Evolutionary conservation across 1,140 invertebrate genomes (phyloP), one percentile per base, ranked within the genome.

Genomic region (Listronotus oregonensis): DNA sequence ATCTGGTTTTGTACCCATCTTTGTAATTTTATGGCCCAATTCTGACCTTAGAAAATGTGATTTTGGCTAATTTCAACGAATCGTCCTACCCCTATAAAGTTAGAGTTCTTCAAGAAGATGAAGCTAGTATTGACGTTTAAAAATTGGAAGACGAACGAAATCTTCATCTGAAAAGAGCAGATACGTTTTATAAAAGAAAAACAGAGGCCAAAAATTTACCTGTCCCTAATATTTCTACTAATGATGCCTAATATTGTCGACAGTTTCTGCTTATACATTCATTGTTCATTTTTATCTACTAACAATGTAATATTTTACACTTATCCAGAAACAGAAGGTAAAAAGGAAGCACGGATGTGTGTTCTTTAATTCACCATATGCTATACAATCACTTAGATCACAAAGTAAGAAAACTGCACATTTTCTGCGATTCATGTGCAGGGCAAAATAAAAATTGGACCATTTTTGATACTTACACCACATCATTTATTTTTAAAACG

Each of bases 181-280:
- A 46, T 46, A 14, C 14, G 8, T 12, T 46, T 9, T 46, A 46
- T 9, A 46, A 46, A 46, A 46, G 14, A 46, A 46, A n/a, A n/a
- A n/a, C n/a, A n/a, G n/a, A n/a, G 32, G 32, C 32, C 39, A 71
- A 71, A 65, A 74, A 73, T 55, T 47, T 74, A 32, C 49, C 60
- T 9, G 21, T 56, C 10, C 71, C 69, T 17, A 74, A 73, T 52
- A 71, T 71, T 17, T 10, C 68, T n/a, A 74, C 70, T 10, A 75
- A 73, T 46, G 71, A 74, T 42, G 69, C 71, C 7, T 74, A 74
- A 57, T 75, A 74, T 46, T 73, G 64, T 55, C 27, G 73, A 10
- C 67, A 73, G 64, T 52, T 73, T 67, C 68, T 12, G n/a, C 70
- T 31, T 72, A 65, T 56, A 7, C 32, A 39, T 75, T 75, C 51